Percentiles rank a stretch among this genome's conserved stretches.
phyloP scores from a whole-genome alignment of 92 coral and sea anemone genomes.

The Meandrina meandrites region DNA sequence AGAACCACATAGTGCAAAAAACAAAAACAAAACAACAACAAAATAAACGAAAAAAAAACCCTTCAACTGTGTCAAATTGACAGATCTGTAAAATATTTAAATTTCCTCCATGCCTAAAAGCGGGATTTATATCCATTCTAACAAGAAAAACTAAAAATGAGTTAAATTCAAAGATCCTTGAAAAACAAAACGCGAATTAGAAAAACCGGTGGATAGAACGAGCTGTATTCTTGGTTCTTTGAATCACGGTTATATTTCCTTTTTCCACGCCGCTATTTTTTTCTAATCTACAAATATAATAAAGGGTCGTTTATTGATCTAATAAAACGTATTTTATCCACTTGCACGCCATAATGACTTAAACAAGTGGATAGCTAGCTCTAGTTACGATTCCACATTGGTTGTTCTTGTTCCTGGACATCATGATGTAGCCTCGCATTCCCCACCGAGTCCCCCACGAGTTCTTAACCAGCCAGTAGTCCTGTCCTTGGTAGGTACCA shows the following conservation, averaged over 20 bases:
- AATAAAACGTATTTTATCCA: not conserved
- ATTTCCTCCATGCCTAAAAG: not conserved
- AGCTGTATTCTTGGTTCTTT: not conserved
- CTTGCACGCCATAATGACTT: not conserved
- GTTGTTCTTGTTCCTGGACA: conserved; percentile 86
- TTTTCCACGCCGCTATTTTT: not conserved
- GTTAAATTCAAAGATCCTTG: not conserved
- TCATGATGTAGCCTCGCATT: conserved; percentile 88
- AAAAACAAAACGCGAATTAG: not conserved
- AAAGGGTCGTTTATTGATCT: not conserved
- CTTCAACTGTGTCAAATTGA: not conserved
- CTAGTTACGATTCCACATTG: conserved; percentile 91
- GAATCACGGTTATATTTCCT: not conserved
- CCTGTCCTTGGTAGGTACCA: conserved; percentile 74
- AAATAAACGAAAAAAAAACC: too few species aligned
- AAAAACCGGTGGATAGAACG: not conserved
- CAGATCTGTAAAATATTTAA: not conserved
- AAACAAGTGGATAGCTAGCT: conserved; percentile 71
- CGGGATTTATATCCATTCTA: not conserved
- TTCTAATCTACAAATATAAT: not conserved
- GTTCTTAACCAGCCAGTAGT: conserved; percentile 95
- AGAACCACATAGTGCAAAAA: not conserved
- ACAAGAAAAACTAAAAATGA: not conserved
- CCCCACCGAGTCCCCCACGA: conserved; percentile 92
- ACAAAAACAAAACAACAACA: not conserved